A percentile compares a stretch with the other conserved stretches of the same genome.
Conservation (phyloP, 2,113 vertebrate species). For the Eonycteris spelaea region DNA sequence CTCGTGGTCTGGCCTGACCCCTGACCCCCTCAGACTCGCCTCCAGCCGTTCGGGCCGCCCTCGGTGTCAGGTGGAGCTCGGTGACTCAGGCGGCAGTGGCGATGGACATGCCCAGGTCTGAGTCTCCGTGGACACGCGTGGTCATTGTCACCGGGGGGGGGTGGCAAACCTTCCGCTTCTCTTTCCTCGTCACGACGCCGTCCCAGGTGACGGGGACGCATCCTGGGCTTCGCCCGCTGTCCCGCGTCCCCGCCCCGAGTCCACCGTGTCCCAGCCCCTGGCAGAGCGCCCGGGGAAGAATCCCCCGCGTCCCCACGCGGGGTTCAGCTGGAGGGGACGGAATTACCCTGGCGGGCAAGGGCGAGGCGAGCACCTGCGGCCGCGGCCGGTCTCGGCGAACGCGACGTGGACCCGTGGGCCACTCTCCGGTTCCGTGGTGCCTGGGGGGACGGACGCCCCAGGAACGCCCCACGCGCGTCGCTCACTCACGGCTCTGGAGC, state of each 20-base stretch:
- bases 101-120: rapidly evolving
- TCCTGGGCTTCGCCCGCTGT: not conserved
- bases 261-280: not conserved
- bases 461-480: rapidly evolving
- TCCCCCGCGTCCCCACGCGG: not conserved
- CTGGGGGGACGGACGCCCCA: not conserved
- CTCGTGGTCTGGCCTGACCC: not conserved
- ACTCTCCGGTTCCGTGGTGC: not conserved
- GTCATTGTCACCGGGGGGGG: not conserved
- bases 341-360: not conserved
- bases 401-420: not conserved
- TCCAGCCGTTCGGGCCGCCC: not conserved
- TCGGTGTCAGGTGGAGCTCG: not conserved
- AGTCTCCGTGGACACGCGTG: not conserved
- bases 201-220: not conserved
- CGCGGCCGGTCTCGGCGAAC: rapidly evolving
- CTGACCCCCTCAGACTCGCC: not conserved
- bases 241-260: not conserved
- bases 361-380: not conserved
- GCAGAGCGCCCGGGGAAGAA: not conserved
- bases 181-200: not conserved
- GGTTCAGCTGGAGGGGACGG: not conserved
- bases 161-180: not conserved
- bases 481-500: not conserved
- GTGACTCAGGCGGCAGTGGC: not conserved